Conservation (phyloP, 1,140 invertebrate species). For the Coboldia fuscipes region DNA sequence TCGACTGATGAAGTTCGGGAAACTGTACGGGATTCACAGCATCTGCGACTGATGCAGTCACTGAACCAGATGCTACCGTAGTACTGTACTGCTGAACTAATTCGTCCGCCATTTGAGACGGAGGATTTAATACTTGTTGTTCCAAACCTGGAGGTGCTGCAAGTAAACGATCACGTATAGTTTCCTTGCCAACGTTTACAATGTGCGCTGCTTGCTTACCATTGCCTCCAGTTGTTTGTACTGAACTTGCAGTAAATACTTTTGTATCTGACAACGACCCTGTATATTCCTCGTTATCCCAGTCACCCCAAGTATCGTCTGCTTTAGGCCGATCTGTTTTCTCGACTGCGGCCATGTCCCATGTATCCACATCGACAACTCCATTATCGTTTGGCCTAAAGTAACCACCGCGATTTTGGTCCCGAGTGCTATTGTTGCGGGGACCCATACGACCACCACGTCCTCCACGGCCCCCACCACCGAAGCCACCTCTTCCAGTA, state of each 20-base stretch:
- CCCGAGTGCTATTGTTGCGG: slow-evolving; percentile 26
- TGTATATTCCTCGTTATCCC: slow-evolving; percentile 89
- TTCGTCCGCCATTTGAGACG: slow-evolving; percentile 10
- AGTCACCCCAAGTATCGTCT: slow-evolving; percentile 34
- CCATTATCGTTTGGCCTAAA: slow-evolving; percentile 11
- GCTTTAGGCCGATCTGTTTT: slow-evolving; percentile 10
- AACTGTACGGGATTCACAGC: slow-evolving; percentile 4
- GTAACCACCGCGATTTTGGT: slow-evolving; percentile 11
- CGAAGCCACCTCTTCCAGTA: slow-evolving; percentile 20
- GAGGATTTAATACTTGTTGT: slow-evolving; percentile 10
- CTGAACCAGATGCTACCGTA: slow-evolving; percentile 7
- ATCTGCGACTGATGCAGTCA: slow-evolving; percentile 6
- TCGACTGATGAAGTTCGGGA: slow-evolving; percentile 4
- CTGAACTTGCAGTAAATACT: slow-evolving; percentile 63
- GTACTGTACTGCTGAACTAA: slow-evolving; percentile 5
- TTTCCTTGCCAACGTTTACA: too few species aligned
- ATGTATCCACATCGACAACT: slow-evolving; percentile 24
- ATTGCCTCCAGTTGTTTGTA: slow-evolving; percentile 12
- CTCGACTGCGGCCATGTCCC: slow-evolving; percentile 22
- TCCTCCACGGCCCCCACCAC: slow-evolving; percentile 28
- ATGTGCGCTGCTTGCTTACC: neutral
- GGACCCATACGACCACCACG: slow-evolving; percentile 25
- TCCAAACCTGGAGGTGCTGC: slow-evolving; percentile 19
- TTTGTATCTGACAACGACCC: slow-evolving; percentile 85
- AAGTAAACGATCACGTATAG: slow-evolving; percentile 6